phyloP scores from a whole-genome alignment of 2,113 vertebrate species.

The Rhea americana region DNA sequence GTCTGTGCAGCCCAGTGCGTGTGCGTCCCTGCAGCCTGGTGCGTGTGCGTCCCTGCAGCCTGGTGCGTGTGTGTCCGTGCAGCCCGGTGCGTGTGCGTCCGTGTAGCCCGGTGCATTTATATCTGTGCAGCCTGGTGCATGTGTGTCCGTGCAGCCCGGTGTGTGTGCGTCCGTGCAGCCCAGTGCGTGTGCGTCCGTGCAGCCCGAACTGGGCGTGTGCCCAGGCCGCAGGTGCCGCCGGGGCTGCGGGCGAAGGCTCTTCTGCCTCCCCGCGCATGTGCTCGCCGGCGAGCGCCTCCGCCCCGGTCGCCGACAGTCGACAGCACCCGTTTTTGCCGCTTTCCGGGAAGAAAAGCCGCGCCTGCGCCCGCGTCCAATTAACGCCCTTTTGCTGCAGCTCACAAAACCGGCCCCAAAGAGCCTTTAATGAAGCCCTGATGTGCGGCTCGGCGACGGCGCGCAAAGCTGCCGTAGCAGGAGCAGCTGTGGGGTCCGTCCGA shows the following conservation, averaged over 20 bases:
- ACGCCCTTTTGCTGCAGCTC: background rate
- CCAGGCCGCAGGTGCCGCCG: background rate
- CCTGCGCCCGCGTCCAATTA: background rate
- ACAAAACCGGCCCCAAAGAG: background rate
- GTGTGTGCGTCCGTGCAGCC: background rate
- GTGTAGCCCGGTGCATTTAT: too few species aligned
- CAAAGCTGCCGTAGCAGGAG: background rate
- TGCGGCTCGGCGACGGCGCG: background rate
- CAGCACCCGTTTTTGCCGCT: too few species aligned
- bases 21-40: too few species aligned
- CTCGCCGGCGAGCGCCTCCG: too few species aligned
- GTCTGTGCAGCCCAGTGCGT: too few species aligned
- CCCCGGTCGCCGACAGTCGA: too few species aligned
- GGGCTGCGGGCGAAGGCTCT: accelerated
- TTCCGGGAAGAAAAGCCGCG: background rate
- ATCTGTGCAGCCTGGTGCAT: too few species aligned
- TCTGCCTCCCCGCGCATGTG: accelerated
- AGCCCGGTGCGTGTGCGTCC: too few species aligned
- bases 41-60: too few species aligned
- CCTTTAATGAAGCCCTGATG: background rate
- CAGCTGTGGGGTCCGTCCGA: conserved; percentile 20
- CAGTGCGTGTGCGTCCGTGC: accelerated
- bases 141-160: too few species aligned
- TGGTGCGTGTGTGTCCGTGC: too few species aligned
- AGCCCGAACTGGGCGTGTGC: accelerated